Conservation (phyloP, 2,888 invertebrate genomes). For the Aspidapion aeneum region DNA sequence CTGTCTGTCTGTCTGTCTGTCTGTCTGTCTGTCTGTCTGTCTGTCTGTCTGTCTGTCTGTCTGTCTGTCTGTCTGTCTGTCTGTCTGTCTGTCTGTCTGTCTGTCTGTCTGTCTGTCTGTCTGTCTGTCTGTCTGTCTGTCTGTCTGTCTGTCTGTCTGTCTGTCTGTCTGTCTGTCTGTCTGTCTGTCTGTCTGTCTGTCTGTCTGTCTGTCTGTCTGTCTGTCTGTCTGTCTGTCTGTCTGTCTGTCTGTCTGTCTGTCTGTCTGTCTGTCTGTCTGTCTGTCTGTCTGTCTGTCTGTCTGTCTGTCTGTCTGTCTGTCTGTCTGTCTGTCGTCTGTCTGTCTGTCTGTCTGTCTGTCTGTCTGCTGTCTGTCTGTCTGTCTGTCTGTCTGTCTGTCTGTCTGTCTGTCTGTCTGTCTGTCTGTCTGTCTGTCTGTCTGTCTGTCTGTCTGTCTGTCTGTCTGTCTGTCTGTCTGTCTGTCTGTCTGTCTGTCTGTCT, state of each 20-base stretch:
- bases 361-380: too few species aligned
- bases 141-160: too few species aligned
- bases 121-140: too few species aligned
- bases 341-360: too few species aligned
- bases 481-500: background rate
- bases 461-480: background rate
- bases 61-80: too few species aligned
- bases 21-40: too few species aligned
- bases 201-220: slow-evolving; percentile 2
- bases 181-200: slow-evolving; percentile 9
- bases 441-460: background rate
- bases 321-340: too few species aligned
- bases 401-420: slow-evolving; percentile 1
- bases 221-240: slow-evolving; percentile 2
- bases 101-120: too few species aligned
- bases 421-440: background rate
- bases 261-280: slow-evolving; percentile 3
- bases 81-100: too few species aligned
- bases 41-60: too few species aligned
- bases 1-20: too few species aligned
- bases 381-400: background rate
- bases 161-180: too few species aligned
- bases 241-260: slow-evolving; percentile 2
- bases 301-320: slow-evolving; percentile 3
- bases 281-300: slow-evolving; percentile 3